Evolutionary conservation across 2,888 invertebrate species (phyloP), one percentile per base, ranked within the genome.

Genomic region (Tanypteryx hageni): DNA sequence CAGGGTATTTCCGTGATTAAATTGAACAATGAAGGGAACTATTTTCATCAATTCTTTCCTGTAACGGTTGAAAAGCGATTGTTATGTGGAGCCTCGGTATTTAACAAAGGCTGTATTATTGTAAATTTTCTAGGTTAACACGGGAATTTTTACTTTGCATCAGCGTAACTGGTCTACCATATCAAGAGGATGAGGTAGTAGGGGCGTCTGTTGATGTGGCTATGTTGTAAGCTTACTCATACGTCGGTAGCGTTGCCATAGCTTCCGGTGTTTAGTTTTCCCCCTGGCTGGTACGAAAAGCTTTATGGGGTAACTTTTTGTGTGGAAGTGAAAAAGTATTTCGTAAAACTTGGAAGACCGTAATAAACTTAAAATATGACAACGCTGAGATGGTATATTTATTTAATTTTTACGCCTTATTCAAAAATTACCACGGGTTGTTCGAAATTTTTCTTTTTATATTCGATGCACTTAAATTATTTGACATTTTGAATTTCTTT

Each of bases 241-340:
- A 76, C 76, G 27, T 76, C 76, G 27, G 22, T 76, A 76, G 27
- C 27, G 76, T 76, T 76, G 76, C 76, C 76, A 76, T 76, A 76
- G 76, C 76, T 76, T 76, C 76, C 27, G 22, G 27, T 76, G 76
- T 76, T 44, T 44, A 44, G 44, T 44, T 44, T 76, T n/a, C 11
- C 76, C 27, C 44, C 5, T 44, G 44, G 44, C 44, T 44, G 44
- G 44, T 44, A 44, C 27, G 76, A 76, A 76, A 27, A 22, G 76
- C 76, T 76, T 76, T 4, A 9, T 13, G 22, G 27, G 22, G n/a
- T 22, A 27, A 1, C 0, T 3, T 27, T 8, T 11, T 13, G 22
- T 27, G 76, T n/a, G 76, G 76, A 27, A 76, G 10, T 76, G 14
- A 9, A 0, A 13, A 27, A 14, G 8, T 22, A 11, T 76, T 44